Base-by-base conservation (phyloP, 2,797 vertebrate genomes). In the Propithecus perrieri region DNA sequence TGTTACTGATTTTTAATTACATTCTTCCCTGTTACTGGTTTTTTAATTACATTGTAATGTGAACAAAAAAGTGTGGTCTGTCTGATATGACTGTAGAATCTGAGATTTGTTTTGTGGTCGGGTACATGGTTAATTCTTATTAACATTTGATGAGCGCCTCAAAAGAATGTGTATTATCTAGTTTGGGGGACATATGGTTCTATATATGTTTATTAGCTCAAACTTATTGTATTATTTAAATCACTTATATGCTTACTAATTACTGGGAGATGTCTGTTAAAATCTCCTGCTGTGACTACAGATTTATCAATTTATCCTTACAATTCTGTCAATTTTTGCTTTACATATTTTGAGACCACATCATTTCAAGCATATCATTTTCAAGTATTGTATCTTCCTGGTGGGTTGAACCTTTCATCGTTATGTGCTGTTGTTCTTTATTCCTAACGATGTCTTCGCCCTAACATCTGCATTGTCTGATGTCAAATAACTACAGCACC, bases 21-120 rank as follows among this genome's bases (percentile, higher is more conserved):
- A 65, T 65, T 65, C 14, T n/a, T 30, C 61, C 61, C 26, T 78
- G 28, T 76, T 86, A 61, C 26, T 71, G 30, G 83, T 76, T 75
- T 93, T 90, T 90, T 86, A 89, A 85, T 89, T 92, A 80, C 20
- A 96, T 4, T 87, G 55, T 12, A 83, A 76, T 38, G 22, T 65
- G 48, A 30, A 86, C 50, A 71, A 74, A 89, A 94, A 85, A 46
- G 65, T 53, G 12, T 72, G 24, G 20, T 59, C 38, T 79, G 15
- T 81, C 55, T 41, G 26, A 76, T 43, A 71, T 43, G 59, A 95
- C 33, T 89, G 8, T 17, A 89, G 67, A 81, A 92, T 83, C 50
- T 93, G 57, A 67, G 48, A 65, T 85, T 50, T 87, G 11, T 48
- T 85, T 79, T 96, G 50, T 91, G 71, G 53, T 46, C 83, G 5